Percentiles rank a stretch among this genome's conserved stretches.
phyloP scores from a whole-genome alignment of 2,113 vertebrate species.

The Anguilla japonica region DNA sequence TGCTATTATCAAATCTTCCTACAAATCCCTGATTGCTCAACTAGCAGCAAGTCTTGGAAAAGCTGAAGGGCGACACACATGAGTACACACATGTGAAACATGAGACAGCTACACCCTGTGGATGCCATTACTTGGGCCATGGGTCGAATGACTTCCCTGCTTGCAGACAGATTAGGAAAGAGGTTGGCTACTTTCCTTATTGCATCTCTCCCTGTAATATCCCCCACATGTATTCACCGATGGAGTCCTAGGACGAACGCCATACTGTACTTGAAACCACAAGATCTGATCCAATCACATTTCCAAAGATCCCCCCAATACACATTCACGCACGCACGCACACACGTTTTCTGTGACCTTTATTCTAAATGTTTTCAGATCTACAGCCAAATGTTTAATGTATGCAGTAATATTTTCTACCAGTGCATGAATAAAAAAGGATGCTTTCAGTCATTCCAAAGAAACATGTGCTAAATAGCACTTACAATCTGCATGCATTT shows the following conservation, averaged over 20 bases:
- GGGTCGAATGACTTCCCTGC: background rate
- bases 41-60: background rate
- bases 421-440: background rate
- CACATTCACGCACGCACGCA: too few relatives aligned
- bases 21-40: background rate
- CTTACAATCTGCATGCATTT: background rate
- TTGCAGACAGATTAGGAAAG: conserved; percentile 4
- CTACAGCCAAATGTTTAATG: conserved; percentile 1
- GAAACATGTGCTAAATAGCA: background rate
- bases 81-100: conserved; percentile 3
- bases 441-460: background rate
- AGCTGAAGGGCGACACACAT: conserved; percentile 13
- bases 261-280: background rate
- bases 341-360: background rate
- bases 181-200: background rate
- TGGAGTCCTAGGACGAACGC: background rate
- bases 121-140: background rate
- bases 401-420: background rate
- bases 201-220: background rate
- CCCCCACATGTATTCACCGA: background rate
- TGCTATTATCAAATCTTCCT: background rate
- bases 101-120: background rate
- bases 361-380: background rate
- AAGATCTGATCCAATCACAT: background rate
- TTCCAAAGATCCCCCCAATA: background rate